Evolutionary conservation across 2,888 invertebrate species (phyloP), one percentile per base, ranked within the genome.

Genomic region (Drosophila parthenogenetica): DNA sequence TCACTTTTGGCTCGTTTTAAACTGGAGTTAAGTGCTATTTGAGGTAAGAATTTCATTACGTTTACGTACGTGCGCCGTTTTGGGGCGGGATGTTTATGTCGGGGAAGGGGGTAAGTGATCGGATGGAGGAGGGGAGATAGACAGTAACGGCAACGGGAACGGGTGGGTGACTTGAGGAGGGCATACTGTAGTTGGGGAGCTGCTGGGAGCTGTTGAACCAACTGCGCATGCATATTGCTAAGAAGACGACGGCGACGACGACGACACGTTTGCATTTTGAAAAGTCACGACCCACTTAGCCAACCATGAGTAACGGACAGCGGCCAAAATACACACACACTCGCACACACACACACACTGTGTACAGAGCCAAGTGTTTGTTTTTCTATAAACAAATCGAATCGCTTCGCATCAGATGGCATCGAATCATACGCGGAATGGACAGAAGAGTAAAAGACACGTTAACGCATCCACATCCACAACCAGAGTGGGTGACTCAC

Each of bases 1-100:
- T 85, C 85, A 85, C 85, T 85, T 85, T 85, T 85, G 88, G 84
- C 86, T 86, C 84, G 88, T 83, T 85, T 88, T 78, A 85, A 88
- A 85, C 83, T 87, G 85, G 84, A 85, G 86, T 86, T 88, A 86
- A 85, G 84, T 84, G 84, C 88, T 84, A 83, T 84, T 84, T 84
- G 88, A 87, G 88, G 88, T 84, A 84, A 87, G 84, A 84, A 83
- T 83, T 83, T 83, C 87, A 83, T 83, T 83, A 82, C 82, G 87
- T 83, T 77, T 86, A 85, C 83, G 82, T 87, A 83, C 87, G 82
- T 85, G 84, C 78, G 84, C 74, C 77, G 66, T 64, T 61, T 68
- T 67, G 67, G 67, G 75, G 75, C 73, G 77, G 73, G 48, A 67
- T 51, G 51, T 39, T 37, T 39, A 17, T 43, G 35, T 13, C 17